phyloP scores from a whole-genome alignment of 2,888 invertebrate genomes.

The Lycia hirtaria region DNA sequence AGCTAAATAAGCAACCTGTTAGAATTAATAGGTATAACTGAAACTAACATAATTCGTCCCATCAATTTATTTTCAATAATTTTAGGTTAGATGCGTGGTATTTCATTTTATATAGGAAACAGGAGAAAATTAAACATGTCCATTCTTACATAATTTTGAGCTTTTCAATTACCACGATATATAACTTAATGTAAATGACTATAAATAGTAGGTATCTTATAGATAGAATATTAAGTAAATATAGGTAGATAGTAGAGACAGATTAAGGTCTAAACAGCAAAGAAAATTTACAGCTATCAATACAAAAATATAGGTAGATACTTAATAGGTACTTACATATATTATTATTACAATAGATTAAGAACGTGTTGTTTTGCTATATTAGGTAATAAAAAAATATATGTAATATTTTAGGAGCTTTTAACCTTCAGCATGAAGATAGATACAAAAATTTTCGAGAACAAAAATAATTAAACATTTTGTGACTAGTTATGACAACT shows the following conservation, averaged over 20 bases:
- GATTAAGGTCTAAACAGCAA: slow-evolving; percentile 48
- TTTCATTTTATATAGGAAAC: not conserved
- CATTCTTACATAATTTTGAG: slow-evolving; percentile 14
- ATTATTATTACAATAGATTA: slow-evolving; percentile 13
- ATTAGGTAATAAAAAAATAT: not conserved
- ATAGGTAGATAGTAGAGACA: slow-evolving; percentile 46
- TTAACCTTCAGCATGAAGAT: too few relatives aligned
- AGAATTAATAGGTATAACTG: too few relatives aligned
- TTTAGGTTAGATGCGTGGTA: not conserved
- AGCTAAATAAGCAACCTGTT: too few relatives aligned
- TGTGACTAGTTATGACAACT: too few relatives aligned
- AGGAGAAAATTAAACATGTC: not conserved
- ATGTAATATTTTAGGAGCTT: too few relatives aligned
- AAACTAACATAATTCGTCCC: too few relatives aligned
- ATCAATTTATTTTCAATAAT: not conserved
- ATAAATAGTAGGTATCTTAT: slow-evolving; percentile 46
- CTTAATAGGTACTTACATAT: slow-evolving; percentile 12
- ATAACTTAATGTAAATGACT: slow-evolving; percentile 45
- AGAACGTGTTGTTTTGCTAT: not conserved
- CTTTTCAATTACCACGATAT: slow-evolving; percentile 41
- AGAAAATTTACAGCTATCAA: slow-evolving; percentile 30
- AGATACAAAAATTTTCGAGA: too few relatives aligned
- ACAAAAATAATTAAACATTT: not conserved
- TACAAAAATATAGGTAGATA: slow-evolving; percentile 40
- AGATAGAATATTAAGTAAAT: slow-evolving; percentile 46